phyloP scores from a whole-genome alignment of 2,113 vertebrate species.

The Pluvianellus socialis region DNA sequence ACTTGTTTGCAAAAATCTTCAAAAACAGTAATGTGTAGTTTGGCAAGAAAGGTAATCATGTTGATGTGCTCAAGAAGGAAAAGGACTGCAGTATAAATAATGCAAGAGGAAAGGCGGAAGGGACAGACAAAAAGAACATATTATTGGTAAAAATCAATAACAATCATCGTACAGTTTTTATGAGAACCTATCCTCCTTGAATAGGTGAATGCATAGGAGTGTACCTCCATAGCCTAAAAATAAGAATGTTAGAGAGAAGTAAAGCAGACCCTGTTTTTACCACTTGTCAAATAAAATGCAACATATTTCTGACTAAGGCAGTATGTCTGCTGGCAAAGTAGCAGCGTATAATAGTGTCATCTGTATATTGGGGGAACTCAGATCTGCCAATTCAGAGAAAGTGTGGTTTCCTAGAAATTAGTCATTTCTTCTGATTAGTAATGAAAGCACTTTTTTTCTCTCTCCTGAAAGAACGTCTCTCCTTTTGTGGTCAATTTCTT shows the following conservation, averaged over 20 bases:
- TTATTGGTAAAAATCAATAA: conserved; percentile 8
- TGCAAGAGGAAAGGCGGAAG: not conserved
- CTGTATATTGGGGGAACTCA: not conserved
- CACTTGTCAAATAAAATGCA: not conserved
- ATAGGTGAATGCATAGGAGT: not conserved
- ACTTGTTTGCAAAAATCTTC: conserved; percentile 18
- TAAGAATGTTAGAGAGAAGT: not conserved
- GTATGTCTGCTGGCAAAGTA: conserved; percentile 14
- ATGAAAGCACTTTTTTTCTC: not conserved
- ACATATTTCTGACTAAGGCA: not conserved
- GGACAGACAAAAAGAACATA: not conserved
- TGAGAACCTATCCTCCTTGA: not conserved
- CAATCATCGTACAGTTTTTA: not conserved
- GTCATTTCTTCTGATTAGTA: not conserved
- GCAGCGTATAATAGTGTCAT: not conserved
- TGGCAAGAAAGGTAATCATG: conserved; percentile 9
- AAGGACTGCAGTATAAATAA: conserved; percentile 6
- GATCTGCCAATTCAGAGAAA: not conserved
- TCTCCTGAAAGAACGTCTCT: not conserved
- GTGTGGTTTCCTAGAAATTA: not conserved
- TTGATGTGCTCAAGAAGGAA: conserved; percentile 23
- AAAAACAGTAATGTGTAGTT: not conserved
- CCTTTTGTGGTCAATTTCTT: not conserved
- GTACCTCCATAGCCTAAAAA: not conserved
- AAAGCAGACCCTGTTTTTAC: conserved; percentile 30